phyloP scores from a whole-genome alignment of 2,888 invertebrate genomes.

The Alviniconcha strummeri region DNA sequence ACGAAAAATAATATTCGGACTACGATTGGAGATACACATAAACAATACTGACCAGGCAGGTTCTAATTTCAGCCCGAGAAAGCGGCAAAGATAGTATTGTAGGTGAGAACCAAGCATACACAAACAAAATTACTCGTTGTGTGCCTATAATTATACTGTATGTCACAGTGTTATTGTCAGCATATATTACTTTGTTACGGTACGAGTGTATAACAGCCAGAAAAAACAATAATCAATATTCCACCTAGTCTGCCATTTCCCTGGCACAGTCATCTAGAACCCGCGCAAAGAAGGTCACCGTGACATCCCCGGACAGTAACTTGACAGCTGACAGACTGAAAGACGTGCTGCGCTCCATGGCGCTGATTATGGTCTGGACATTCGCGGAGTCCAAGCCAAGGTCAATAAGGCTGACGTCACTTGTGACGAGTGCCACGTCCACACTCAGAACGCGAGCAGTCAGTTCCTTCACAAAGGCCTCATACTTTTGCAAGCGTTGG shows the following conservation, averaged over 20 bases:
- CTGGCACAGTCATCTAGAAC: not conserved
- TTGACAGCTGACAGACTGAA: constrained; percentile 30
- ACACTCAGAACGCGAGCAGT: constrained; percentile 39
- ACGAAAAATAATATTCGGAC: too few species aligned
- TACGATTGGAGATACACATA: too few species aligned
- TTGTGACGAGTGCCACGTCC: constrained; percentile 34
- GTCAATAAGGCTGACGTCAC: constrained; percentile 38
- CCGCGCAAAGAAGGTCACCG: not conserved
- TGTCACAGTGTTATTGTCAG: too few species aligned
- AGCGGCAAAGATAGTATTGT: too few species aligned
- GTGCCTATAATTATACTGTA: too few species aligned
- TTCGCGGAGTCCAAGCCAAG: constrained; percentile 53
- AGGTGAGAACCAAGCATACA: too few species aligned
- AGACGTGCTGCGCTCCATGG: constrained; percentile 35
- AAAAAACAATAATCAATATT: not conserved
- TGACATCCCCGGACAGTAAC: not conserved
- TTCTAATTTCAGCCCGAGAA: too few species aligned
- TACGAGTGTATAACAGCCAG: too few species aligned
- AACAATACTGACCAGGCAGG: too few species aligned
- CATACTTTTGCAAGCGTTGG: constrained; percentile 28
- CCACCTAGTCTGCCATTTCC: not conserved
- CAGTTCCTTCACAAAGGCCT: constrained; percentile 34
- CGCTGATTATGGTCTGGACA: constrained; percentile 45
- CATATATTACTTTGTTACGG: too few species aligned
- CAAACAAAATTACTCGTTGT: too few species aligned